Base-by-base conservation (phyloP, 2,888 invertebrate species). In the Epirrita christyi region DNA sequence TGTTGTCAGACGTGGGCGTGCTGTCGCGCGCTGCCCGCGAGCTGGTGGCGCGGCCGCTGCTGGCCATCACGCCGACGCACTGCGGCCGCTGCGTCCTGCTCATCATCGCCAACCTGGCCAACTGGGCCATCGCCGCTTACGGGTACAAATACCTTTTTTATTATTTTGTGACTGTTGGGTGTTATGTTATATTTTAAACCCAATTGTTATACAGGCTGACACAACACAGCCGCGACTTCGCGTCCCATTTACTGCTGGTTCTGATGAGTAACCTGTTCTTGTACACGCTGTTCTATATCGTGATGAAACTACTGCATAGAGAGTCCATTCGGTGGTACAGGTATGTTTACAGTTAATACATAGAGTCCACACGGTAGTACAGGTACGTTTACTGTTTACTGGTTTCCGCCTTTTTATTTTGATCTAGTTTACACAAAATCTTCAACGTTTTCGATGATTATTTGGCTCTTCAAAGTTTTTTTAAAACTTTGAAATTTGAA, bases 221-320 rank as follows among this genome's bases (percentile, higher is more conserved):
- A 14, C 92, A 93, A 51, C 94, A 95, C 73, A 93, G 93, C 43
- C 92, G 93, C 38, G 96, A 97, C 85, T 97, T 98, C 87, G 96
- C 97, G 0, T 95, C 96, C 0, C 97, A 96, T 75, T 89, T 98
- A 0, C 91, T 98, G 1, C 92, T 94, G 2, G 94, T 98, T 43
- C 94, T 98, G 71, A 96, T 98, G 94, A 94, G 95, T 32, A 98
- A 98, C 78, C 93, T 97, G 47, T 92, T 97, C 71, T 90, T 97
- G 7, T 98, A 98, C 82, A 95, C 95, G 2, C 83, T 94, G 36
- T 97, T 97, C 86, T 98, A 98, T 81, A 96, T 97, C 55, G 89
- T 95, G 8, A 97, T 97, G 97, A 98, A 98, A 93, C 73, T 95
- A 15, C 85, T 95, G 3, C 93, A 95, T 64, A 82, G 93, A 37